Percentiles rank a stretch among this genome's conserved stretches.
phyloP scores from a whole-genome alignment of 2,113 vertebrate species.

The Sardina pilchardus region DNA sequence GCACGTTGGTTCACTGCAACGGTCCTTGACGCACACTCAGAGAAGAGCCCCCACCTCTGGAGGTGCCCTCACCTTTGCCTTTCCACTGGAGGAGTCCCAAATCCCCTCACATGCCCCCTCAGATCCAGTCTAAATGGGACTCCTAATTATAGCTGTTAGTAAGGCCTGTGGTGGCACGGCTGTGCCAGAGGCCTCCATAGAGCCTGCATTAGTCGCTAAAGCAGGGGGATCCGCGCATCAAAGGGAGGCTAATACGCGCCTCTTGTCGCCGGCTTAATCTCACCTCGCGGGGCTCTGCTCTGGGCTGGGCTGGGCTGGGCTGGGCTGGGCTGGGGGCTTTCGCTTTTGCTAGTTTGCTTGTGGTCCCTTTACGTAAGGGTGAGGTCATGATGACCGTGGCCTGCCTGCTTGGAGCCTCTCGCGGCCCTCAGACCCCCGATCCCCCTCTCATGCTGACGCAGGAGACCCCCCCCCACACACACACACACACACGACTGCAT shows the following conservation, averaged over 20 bases:
- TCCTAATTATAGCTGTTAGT: conserved; percentile 42
- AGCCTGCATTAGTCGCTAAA: conserved; percentile 33
- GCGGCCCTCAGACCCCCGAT: not conserved
- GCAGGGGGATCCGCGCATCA: conserved; percentile 36
- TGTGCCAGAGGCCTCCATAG: conserved; percentile 8
- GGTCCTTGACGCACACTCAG: not conserved
- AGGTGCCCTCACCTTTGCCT: not conserved
- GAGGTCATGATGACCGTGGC: not conserved
- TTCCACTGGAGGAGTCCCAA: conserved; percentile 35
- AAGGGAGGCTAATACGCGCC: conserved; percentile 14
- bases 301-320: not conserved
- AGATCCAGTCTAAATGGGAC: conserved; percentile 35
- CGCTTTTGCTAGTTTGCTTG: no score
- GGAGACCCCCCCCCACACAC: not conserved
- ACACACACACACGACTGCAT: not conserved
- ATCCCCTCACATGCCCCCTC: conserved; percentile 36
- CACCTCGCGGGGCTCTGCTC: not conserved
- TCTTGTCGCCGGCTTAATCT: conserved; percentile 28
- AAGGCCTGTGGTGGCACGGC: conserved; percentile 23
- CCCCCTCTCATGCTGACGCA: not conserved
- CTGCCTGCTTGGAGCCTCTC: not conserved
- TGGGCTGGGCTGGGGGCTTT: not conserved
- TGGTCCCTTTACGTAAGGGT: not conserved
- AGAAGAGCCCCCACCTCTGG: not conserved
- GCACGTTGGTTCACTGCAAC: not conserved